These are phyloP conservation scores for Eonycteris spelaea DNA, from an alignment of 2,113 vertebrate genomes.

Conservation along the genomic window DNA sequence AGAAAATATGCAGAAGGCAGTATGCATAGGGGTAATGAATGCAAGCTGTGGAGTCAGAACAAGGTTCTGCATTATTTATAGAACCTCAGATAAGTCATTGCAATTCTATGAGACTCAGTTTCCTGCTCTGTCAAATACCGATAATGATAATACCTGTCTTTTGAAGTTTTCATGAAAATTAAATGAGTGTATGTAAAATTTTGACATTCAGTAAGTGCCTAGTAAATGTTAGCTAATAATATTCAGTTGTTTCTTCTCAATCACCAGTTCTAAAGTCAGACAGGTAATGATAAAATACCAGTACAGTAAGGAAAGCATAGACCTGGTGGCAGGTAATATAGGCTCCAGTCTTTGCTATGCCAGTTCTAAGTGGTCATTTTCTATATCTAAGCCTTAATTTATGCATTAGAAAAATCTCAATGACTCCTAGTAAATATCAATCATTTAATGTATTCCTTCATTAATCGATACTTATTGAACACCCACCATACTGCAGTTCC, in stretches of 20 bases:
- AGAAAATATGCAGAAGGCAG: neutral
- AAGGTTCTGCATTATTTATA: neutral
- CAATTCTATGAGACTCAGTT: neutral
- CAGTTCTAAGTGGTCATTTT: neutral
- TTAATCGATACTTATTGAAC: neutral
- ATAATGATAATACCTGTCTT: neutral
- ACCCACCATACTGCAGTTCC: neutral
- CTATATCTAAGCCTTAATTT: neutral
- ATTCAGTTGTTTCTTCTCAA: neutral
- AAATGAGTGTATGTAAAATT: neutral
- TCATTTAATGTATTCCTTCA: neutral
- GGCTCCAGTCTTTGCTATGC: neutral
- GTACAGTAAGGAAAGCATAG: neutral
- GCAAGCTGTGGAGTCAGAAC: neutral
- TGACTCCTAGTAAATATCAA: neutral
- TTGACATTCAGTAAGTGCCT: neutral
- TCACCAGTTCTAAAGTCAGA: neutral
- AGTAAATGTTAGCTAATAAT: neutral
- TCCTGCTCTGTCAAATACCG: neutral
- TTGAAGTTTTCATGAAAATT: neutral
- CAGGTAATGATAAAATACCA: neutral
- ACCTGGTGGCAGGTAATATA: neutral
- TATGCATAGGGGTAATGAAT: neutral
- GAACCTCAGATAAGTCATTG: neutral
- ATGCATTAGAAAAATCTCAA: neutral